Base-by-base conservation (phyloP, 1,140 invertebrate species). In the Drosophila nebulosa region DNA sequence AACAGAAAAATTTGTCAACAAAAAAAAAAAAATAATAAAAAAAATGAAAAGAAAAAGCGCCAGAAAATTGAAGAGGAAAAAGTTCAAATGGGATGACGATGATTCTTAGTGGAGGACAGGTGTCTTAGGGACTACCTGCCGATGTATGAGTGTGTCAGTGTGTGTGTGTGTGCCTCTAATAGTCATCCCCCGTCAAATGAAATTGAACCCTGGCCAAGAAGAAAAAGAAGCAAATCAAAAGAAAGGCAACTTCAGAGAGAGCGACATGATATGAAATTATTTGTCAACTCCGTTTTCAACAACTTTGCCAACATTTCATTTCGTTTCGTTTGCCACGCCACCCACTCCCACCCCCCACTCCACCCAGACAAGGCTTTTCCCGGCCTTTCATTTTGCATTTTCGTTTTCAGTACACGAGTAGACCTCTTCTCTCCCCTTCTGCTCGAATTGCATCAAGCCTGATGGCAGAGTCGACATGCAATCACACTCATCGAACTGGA, bases 281-380 rank as follows among this genome's bases (percentile, higher is more conserved):
- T 88, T 88, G 83, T 88, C 83, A 88, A 88, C 83, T 83, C 70
- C 75, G 77, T 88, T 86, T 88, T 86, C 83, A 88, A 79, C 83
- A 88, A 89, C 84, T 88, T 89, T 88, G 70, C 65, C 67, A 86
- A 79, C 83, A 86, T 88, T 86, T 86, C 78, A 86, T 83, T 83
- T 84, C 75, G 69, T 71, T 71, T 85, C 27, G 27, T 85, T 77
- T 61, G 77, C 51, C 71, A 66, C 30, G 51, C n/a, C n/a, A 32
- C 46, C 56, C 68, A 9, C 42, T 7, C 30, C 10, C 30, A 2
- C 9, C 10, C 46, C n/a, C n/a, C n/a, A n/a, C n/a, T n/a, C n/a
- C n/a, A n/a, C n/a, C n/a, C 18, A 22, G 7, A 24, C 18, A 9
- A 16, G 59, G 64, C 55, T 69, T 64, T 68, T 64, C 61, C 56